Evolutionary conservation across 2,888 invertebrate species (phyloP), one percentile per base, ranked within the genome.

Genomic region (Drosophila cognata): DNA sequence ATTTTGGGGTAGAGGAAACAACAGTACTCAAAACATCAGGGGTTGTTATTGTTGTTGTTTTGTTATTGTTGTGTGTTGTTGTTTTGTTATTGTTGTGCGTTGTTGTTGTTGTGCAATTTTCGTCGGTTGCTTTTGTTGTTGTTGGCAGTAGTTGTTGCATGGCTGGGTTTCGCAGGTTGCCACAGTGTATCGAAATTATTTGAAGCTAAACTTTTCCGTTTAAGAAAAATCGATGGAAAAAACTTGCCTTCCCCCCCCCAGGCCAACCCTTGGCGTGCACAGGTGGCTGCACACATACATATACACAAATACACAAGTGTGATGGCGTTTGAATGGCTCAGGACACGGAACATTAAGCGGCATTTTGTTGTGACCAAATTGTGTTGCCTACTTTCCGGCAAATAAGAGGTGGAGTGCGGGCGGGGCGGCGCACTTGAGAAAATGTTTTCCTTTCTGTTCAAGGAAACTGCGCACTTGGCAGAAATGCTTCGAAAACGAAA

Each of bases 341-440:
- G 74, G 81, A 76, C 77, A 88, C 73, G 86, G 79, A 76, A 83
- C 86, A 89, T 89, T 88, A 87, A 89, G 76, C 86, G 88, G 74
- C 88, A 79, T 87, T 87, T 87, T 88, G 87, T 89, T 85, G 79
- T 79, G 88, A 81, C 77, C 68, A 71, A 79, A 81, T 69, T 74
- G 64, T 68, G 81, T 69, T 83, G 86, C 70, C 86, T 65, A 86
- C 82, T 71, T 87, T 67, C 48, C 50, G 28, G 59, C 28, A 28
- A 50, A 28, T 4, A 18, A 0, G 25, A 21, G 7, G 2, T 3
- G 8, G 3, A n/a, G n/a, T 25, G 28, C 28, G 11, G 1, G 29
- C 21, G 33, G 51, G n/a, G n/a, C 58, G 41, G 43, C 75, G 58
- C 65, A 70, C 74, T 69, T 63, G 55, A 61, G 61, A 48, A 68